Evolutionary conservation across 1,140 invertebrate genomes (phyloP).

Genomic region (Araneus ventricosus): DNA sequence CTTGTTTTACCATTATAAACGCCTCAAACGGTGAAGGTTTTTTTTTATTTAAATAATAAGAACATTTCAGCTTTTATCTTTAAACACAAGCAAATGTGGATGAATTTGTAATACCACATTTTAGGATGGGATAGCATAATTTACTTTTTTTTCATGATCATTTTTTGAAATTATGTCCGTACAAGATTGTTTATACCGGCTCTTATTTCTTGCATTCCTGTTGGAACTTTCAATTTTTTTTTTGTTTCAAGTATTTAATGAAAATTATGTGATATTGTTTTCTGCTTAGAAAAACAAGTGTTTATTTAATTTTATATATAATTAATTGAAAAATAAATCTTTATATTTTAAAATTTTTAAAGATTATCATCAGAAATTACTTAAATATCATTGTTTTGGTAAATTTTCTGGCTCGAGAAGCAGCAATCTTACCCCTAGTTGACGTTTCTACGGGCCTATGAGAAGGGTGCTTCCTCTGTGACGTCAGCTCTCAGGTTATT

Average conservation of each 20-base stretch:
- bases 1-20: too few species aligned
- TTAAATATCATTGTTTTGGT: neutral
- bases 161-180: too few species aligned
- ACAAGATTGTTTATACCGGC: neutral
- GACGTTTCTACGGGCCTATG: slow-evolving; percentile 55
- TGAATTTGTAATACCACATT: too few species aligned
- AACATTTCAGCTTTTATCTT: too few species aligned
- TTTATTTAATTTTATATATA: neutral
- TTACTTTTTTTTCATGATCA: too few species aligned
- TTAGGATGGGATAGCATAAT: too few species aligned
- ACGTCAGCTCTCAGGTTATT: slow-evolving; percentile 76
- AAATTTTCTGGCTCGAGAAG: neutral
- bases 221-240: neutral
- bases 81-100: too few species aligned
- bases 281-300: too few species aligned
- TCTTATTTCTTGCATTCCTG: neutral
- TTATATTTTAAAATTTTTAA: neutral
- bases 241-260: neutral
- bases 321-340: neutral
- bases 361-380: neutral
- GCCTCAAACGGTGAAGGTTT: too few species aligned
- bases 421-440: slow-evolving; percentile 30
- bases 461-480: slow-evolving; percentile 74
- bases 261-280: too few species aligned
- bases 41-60: too few species aligned